Evolutionary conservation across 2,797 vertebrate species (phyloP).

Genomic region (Pelobates cultripes): DNA sequence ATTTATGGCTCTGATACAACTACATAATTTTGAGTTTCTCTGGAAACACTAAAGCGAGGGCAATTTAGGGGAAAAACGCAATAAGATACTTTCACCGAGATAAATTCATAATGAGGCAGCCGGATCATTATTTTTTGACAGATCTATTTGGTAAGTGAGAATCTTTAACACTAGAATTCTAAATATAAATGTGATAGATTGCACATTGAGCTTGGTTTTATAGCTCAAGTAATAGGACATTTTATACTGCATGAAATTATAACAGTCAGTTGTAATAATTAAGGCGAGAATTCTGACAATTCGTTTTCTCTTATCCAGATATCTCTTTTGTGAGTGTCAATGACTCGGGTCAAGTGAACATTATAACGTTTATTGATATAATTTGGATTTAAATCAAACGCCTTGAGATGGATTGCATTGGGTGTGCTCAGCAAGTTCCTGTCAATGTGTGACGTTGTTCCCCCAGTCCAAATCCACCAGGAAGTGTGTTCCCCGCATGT

Average conservation of each 20-base stretch:
- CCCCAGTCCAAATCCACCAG: too few species aligned
- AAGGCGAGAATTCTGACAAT: neutral
- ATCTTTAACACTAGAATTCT: conserved; percentile 42
- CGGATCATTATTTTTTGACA: conserved; percentile 51
- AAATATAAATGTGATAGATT: conserved; percentile 55
- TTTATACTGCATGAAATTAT: conserved; percentile 5
- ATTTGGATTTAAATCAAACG: too few species aligned
- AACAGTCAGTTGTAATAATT: neutral
- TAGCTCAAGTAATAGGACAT: conserved; percentile 34
- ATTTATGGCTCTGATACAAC: too few species aligned
- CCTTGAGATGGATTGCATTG: too few species aligned
- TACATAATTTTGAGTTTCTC: neutral
- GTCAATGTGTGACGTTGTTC: too few species aligned
- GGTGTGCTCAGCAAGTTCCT: too few species aligned
- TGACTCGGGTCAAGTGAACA: too few species aligned
- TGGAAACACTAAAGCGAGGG: neutral
- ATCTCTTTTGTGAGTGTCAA: too few species aligned
- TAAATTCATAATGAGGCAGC: conserved; percentile 53
- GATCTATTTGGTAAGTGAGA: conserved; percentile 44
- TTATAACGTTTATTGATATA: too few species aligned
- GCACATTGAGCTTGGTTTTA: conserved; percentile 43
- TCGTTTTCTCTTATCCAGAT: too few species aligned
- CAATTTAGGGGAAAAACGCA: conserved; percentile 21
- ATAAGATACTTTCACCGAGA: conserved; percentile 34
- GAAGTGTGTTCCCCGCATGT: too few species aligned